phyloP scores from a whole-genome alignment of 2,113 vertebrate genomes.

The Calidris pygmaea region DNA sequence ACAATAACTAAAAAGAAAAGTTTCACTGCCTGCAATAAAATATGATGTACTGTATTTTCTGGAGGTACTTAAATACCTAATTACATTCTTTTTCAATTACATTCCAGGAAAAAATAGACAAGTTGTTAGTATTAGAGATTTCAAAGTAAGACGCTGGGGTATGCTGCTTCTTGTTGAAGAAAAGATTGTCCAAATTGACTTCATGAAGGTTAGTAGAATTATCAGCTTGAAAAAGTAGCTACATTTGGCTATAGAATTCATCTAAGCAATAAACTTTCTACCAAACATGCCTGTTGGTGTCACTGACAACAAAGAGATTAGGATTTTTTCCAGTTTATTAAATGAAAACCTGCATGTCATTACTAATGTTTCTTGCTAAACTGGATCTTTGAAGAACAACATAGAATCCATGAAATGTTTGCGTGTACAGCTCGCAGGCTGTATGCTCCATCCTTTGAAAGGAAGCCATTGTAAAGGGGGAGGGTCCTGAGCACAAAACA shows the following conservation, averaged over 20 bases:
- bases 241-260: background rate
- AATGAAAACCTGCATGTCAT: background rate
- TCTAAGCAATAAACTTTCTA: background rate
- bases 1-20: background rate
- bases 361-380: background rate
- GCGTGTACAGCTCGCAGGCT: background rate
- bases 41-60: background rate
- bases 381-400: background rate
- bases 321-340: background rate
- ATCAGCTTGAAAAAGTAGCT: background rate
- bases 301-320: background rate
- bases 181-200: background rate
- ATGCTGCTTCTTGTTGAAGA: background rate
- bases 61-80: background rate
- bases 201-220: background rate
- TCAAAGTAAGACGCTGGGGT: background rate
- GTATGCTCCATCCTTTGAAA: slow-evolving; percentile 6
- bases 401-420: background rate
- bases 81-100: background rate
- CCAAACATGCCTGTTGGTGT: background rate
- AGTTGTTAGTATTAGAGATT: background rate
- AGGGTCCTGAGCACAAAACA: slow-evolving; percentile 9
- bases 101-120: background rate
- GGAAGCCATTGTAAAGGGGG: slow-evolving; percentile 7
- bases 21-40: background rate